Base-by-base conservation (phyloP, 1,140 invertebrate genomes). In the Rhizoglyphus robini region DNA sequence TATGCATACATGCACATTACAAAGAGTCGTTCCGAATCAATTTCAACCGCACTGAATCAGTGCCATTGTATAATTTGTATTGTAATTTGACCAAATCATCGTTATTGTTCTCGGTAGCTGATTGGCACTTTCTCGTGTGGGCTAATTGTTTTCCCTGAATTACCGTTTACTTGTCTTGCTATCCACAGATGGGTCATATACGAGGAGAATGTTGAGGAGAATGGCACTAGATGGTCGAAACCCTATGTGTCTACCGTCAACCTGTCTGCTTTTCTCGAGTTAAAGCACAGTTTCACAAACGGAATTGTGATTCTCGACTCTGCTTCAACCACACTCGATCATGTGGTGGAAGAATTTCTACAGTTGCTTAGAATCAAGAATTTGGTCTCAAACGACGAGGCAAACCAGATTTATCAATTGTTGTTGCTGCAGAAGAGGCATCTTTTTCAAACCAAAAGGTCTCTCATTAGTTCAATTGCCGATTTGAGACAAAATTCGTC, bases 401-500 rank as follows among this genome's bases (percentile, higher is more conserved):
- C 61, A 13, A 63, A 63, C 13, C 2, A 63, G 76, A 82, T 89
- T 13, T 95, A 98, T 82, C 91, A 95, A 71, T 88, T 95, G 74
- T 90, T 96, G 74, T 82, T 83, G 71, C 70, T 71, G 31, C 84
- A 78, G 51, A 87, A 88, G 72, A 83, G 82, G 70, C 74, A 73
- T 48, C 74, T 74, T 11, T 79, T 77, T 61, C 72, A 75, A 46
- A 88, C 88, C 29, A 82, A 88, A 66, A 78, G 97, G 63, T 94
- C 93, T 4, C 84, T 97, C 60, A 96, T 98, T 69, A 81, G 94
- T 69, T 97, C 93, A 8, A 79, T 99, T 68, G 91, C 94, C 25
- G 95, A 99, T 73, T 97, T 98, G 72, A 91, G 93, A 70, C 83
- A 86, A 70, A 96, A 93, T 77, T 90, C 92, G 27, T 89, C 87